A percentile compares a stretch with the other conserved stretches of the same genome.
Evolutionary conservation across 2,113 vertebrate species (phyloP).

Genomic region (Cottus gobio): DNA sequence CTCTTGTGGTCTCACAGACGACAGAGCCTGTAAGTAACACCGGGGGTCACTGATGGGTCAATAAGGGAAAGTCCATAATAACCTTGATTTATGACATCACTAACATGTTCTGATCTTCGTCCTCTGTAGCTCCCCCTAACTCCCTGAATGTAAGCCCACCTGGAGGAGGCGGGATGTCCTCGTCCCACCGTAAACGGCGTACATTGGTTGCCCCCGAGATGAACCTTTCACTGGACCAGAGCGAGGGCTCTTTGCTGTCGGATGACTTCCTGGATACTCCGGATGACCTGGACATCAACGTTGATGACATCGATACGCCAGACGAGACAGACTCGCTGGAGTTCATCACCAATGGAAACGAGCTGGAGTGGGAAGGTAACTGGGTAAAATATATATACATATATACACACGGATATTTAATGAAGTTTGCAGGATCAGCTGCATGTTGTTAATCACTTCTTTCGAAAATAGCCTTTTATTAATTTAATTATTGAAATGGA

Average conservation of each 20-base stretch:
- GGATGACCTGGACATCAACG: slow-evolving; percentile 96
- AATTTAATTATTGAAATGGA: no score
- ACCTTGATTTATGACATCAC: background rate
- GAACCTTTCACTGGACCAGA: slow-evolving; percentile 97
- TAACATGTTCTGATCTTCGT: background rate
- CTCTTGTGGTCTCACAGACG: slow-evolving; percentile 85
- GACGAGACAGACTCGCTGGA: slow-evolving; percentile 97
- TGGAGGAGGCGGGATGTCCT: slow-evolving; percentile 64
- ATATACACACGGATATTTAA: background rate
- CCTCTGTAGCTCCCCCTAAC: slow-evolving; percentile 86
- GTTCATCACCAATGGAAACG: slow-evolving; percentile 93
- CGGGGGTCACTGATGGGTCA: background rate
- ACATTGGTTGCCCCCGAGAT: slow-evolving; percentile 95
- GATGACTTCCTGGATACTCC: slow-evolving; percentile 96
- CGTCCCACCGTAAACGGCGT: slow-evolving; percentile 88
- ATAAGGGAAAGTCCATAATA: background rate
- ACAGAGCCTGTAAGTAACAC: slow-evolving; percentile 87
- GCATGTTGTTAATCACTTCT: no score
- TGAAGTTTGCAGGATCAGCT: background rate
- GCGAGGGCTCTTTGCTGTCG: slow-evolving; percentile 94
- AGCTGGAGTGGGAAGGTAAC: slow-evolving; percentile 98
- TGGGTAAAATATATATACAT: background rate
- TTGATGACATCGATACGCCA: slow-evolving; percentile 96
- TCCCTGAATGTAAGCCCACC: slow-evolving; percentile 84
- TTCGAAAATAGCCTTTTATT: no score